phyloP scores from a whole-genome alignment of 2,113 vertebrate genomes.

The Otolemur garnettii region DNA sequence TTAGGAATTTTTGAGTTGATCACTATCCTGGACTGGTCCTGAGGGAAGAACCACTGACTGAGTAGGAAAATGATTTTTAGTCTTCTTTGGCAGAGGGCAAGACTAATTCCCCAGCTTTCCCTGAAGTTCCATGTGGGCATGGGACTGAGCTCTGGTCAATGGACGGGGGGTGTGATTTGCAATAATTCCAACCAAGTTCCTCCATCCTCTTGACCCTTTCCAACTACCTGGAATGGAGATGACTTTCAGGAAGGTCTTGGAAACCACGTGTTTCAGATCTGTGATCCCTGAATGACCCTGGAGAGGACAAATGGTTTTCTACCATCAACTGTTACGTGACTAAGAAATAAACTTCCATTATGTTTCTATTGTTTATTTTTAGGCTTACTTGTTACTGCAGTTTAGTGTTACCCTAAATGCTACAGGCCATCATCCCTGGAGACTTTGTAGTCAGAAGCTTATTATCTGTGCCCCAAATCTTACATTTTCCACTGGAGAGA shows the following conservation, averaged over 20 bases:
- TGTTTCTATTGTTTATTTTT: not conserved
- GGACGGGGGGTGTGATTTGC: not conserved
- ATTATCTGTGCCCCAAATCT: not conserved
- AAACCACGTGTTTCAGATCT: not conserved
- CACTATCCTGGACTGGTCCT: not conserved
- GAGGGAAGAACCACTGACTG: not conserved
- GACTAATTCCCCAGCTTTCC: not conserved
- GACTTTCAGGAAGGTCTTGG: not conserved
- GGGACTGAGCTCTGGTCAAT: not conserved
- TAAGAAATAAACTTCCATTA: not conserved
- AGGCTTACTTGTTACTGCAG: not conserved
- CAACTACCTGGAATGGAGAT: not conserved
- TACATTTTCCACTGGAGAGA: not conserved
- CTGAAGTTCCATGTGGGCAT: not conserved
- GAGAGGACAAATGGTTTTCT: not conserved
- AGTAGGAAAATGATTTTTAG: not conserved
- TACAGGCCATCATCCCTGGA: not conserved
- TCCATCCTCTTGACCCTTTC: not conserved
- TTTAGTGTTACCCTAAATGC: not conserved
- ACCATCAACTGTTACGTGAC: not conserved
- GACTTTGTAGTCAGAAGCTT: not conserved
- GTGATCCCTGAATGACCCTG: not conserved
- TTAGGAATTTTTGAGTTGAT: not conserved
- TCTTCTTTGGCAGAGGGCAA: not conserved
- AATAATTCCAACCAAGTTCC: not conserved